These are phyloP conservation scores for Myzus persicae DNA, from an alignment of 1,140 invertebrate genomes.

Conservation along the genomic window DNA sequence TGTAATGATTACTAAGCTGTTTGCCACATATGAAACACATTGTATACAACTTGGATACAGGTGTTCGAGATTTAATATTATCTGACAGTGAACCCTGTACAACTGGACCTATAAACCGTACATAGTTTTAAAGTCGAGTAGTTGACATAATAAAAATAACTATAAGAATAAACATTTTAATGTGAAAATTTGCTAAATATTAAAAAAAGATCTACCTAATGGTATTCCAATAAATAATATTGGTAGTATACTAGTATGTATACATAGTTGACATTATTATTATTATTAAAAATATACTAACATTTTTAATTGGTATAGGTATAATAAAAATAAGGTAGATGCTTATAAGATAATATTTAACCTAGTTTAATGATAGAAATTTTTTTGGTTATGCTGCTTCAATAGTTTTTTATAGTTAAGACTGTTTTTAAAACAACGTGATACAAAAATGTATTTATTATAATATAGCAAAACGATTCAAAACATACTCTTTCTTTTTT, in stretches of 20 bases:
- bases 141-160: background rate
- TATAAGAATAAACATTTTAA: background rate
- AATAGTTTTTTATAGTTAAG: background rate
- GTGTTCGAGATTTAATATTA: slow-evolving; percentile 51
- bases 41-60: slow-evolving; percentile 68
- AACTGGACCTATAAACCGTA: slow-evolving; percentile 44
- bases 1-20: slow-evolving; percentile 88
- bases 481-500: background rate
- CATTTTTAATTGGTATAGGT: background rate
- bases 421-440: background rate
- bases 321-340: background rate
- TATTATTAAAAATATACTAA: background rate
- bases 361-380: background rate
- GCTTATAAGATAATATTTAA: background rate
- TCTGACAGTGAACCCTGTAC: slow-evolving; percentile 54
- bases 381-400: too few species aligned
- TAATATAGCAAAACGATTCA: background rate
- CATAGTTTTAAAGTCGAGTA: background rate
- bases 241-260: background rate
- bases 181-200: background rate
- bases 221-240: background rate
- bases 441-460: background rate
- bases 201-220: background rate
- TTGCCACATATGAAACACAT: slow-evolving; percentile 87
- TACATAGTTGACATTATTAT: background rate